Evolutionary conservation across 1,140 invertebrate species (phyloP).

Genomic region (Drosophila biarmipes): DNA sequence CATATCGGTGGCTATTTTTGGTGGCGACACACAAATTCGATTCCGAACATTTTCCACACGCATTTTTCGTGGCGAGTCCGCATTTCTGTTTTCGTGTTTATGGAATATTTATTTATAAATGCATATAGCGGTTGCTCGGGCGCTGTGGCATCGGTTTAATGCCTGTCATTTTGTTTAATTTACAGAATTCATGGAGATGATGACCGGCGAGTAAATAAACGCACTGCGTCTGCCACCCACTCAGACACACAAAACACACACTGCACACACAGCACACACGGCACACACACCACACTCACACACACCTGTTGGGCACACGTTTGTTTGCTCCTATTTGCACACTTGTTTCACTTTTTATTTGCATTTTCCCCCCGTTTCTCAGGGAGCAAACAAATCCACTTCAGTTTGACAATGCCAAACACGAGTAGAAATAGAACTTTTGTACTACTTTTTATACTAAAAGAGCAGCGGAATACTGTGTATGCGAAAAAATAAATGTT

Average conservation of each 20-base stretch:
- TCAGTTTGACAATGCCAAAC: conserved; percentile 50
- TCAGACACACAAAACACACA: conserved; percentile 3
- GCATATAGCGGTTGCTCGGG: conserved; percentile 54
- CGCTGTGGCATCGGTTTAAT: conserved; percentile 50
- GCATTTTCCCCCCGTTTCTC: conserved; percentile 24
- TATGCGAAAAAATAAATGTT: conserved; percentile 60
- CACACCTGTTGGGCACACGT: conserved; percentile 66
- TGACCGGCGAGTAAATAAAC: conserved; percentile 82
- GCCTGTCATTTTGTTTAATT: conserved; percentile 66
- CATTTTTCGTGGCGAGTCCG: conserved; percentile 28
- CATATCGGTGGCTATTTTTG: conserved; percentile 73
- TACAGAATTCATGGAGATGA: conserved; percentile 84
- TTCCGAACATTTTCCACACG: conserved; percentile 37
- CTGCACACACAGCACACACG: conserved; percentile 22
- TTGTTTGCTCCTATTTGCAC: conserved; percentile 73
- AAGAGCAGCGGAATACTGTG: conserved; percentile 61
- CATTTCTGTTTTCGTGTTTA: conserved; percentile 41
- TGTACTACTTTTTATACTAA: conserved; percentile 75
- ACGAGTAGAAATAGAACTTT: conserved; percentile 71
- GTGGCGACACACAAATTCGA: conserved; percentile 43
- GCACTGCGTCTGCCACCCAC: conserved; percentile 51
- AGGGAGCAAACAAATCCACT: conserved; percentile 72
- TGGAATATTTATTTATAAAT: conserved; percentile 62
- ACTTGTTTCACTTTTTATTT: conserved; percentile 70
- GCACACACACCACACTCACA: conserved; percentile 14